phyloP scores from a whole-genome alignment of 2,113 vertebrate genomes.

The Esox niger region DNA sequence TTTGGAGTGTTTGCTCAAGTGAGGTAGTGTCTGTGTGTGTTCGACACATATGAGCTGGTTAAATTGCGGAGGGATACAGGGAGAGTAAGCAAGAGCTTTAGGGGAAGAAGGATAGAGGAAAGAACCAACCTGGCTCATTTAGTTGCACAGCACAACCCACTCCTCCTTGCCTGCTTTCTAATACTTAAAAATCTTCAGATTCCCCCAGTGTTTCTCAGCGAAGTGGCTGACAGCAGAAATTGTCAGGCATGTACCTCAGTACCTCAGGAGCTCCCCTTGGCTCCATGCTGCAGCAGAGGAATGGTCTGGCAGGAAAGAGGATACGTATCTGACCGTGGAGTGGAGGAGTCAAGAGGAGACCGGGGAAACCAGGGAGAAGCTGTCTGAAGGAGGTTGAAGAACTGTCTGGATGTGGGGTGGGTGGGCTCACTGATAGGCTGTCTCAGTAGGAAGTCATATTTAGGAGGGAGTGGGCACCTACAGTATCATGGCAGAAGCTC shows the following conservation, averaged over 20 bases:
- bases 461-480: neutral
- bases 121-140: neutral
- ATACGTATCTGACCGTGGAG: neutral
- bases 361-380: neutral
- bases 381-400: too few relatives aligned
- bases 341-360: neutral
- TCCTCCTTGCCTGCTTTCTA: neutral
- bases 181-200: neutral
- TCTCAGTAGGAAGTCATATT: too few relatives aligned
- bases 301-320: neutral
- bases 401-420: too few relatives aligned
- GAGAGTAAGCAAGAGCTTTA: neutral
- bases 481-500: neutral
- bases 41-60: too few relatives aligned
- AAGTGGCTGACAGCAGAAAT: constrained; percentile 12
- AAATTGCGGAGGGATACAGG: neutral
- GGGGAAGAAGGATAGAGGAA: neutral
- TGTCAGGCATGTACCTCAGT: neutral
- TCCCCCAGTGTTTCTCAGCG: constrained; percentile 5
- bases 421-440: neutral
- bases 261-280: neutral
- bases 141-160: constrained; percentile 1
- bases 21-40: neutral
- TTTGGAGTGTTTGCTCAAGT: neutral
- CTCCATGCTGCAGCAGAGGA: neutral